Base-by-base conservation (phyloP, 2,797 vertebrate genomes). In the Ctenopoma multispine region DNA sequence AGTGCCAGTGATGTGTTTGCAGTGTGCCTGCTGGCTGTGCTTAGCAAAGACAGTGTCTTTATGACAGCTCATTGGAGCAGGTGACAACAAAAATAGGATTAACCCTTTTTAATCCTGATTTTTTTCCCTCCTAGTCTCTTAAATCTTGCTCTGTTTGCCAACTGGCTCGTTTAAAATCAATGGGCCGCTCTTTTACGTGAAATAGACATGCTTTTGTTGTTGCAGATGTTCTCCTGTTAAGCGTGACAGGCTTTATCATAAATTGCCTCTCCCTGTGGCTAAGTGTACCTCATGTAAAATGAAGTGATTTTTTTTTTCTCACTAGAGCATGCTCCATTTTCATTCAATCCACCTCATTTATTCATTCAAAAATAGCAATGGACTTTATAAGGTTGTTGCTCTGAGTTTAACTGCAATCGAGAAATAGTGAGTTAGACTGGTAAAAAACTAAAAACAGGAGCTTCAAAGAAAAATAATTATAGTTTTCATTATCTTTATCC, bases 81-180 rank as follows among this genome's bases (percentile, higher is more conserved):
- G 59, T 90, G 89, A 87, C 90, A 89, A 88, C 86, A 87, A 85
- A 91, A 89, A 89, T 85, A 90, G 84, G 80, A 91, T 89, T 88
- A 92, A 89, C 89, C 90, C 82, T 87, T 91, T 91, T 77, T n/a
- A n/a, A 88, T 89, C 81, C 82, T 61, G 51, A 44, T 75, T 59
- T 44, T 49, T 53, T 62, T 67, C 50, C 20, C 29, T 81, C 20
- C 41, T 50, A 63, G 69, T 81, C 62, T 66, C 69, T 83, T 78
- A 72, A 77, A 79, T 85, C 61, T 83, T 61, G 21, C 70, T 61
- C 53, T 72, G 63, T 83, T 87, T 79, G 69, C 55, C 70, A 69
- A 65, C 54, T 68, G 54, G 63, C 59, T 66, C 83, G 67, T 87
- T 84, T 63, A 68, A 77, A 64, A 43, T 60, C 47, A 64, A 27